Conservation (phyloP, 1,140 invertebrate genomes). For the Hylyphantes graminicola region DNA sequence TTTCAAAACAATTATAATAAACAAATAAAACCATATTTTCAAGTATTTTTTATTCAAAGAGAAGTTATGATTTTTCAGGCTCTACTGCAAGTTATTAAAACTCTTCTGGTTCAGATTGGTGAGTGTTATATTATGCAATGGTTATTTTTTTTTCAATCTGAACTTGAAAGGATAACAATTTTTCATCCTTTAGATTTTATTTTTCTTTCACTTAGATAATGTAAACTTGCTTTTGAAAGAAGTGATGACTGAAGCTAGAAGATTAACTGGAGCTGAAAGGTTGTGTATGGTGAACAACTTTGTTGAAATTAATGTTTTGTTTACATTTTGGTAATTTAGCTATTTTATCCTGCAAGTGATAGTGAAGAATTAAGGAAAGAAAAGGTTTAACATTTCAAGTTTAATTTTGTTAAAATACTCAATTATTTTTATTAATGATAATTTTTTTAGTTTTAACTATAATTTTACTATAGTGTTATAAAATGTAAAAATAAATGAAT, state of each 20-base stretch:
- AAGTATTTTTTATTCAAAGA: constrained; percentile 1
- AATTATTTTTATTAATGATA: background rate
- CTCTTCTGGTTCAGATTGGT: constrained; percentile 53
- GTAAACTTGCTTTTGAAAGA: constrained; percentile 79
- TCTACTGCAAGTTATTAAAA: constrained; percentile 48
- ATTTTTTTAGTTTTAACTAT: no score
- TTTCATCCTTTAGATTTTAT: background rate
- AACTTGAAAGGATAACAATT: background rate
- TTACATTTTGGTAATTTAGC: background rate
- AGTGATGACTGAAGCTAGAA: constrained; percentile 85
- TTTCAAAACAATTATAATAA: background rate
- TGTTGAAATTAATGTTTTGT: background rate
- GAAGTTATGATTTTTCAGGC: background rate
- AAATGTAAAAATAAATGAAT: no score
- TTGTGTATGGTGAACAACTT: background rate
- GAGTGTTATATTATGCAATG: background rate
- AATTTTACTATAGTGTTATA: no score
- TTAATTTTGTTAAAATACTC: background rate
- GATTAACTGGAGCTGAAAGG: constrained; percentile 80
- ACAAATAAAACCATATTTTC: background rate
- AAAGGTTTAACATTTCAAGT: background rate
- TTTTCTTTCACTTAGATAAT: constrained; percentile 71
- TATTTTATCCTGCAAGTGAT: no score
- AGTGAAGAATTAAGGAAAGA: no score
- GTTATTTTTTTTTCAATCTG: background rate